A percentile compares a stretch with the other conserved stretches of the same genome.
These are phyloP conservation scores for Pentalonia nigronervosa DNA, from an alignment of 1,140 invertebrate genomes.

Conservation along the genomic window DNA sequence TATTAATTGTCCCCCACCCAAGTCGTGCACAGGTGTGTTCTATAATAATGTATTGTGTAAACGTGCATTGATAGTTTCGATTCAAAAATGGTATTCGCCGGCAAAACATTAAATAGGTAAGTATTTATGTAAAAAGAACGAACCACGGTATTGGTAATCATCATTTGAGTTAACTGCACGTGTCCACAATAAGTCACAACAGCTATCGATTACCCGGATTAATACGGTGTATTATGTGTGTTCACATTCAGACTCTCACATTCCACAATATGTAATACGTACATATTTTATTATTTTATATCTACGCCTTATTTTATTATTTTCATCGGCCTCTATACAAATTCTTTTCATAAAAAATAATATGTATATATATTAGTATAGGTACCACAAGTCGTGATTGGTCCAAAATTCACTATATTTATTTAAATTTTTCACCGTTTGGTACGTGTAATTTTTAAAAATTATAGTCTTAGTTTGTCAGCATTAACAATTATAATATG, in stretches of 20 bases:
- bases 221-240: background rate
- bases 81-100: background rate
- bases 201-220: background rate
- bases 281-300: background rate
- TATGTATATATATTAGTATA: background rate
- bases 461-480: background rate
- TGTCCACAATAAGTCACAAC: background rate
- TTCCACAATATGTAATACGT: background rate
- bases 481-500: background rate
- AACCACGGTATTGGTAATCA: background rate
- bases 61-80: background rate
- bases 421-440: background rate
- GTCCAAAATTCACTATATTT: background rate
- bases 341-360: background rate
- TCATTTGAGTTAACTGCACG: background rate
- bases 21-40: background rate
- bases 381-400: background rate
- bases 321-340: background rate
- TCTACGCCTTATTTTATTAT: background rate
- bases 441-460: background rate
- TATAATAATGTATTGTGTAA: background rate
- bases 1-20: background rate
- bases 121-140: conserved; percentile 5
- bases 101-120: background rate
- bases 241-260: conserved; percentile 11